A percentile compares a stretch with the other conserved stretches of the same genome.
phyloP scores from a whole-genome alignment of 2,888 invertebrate genomes.

The Bombylius discolor region DNA sequence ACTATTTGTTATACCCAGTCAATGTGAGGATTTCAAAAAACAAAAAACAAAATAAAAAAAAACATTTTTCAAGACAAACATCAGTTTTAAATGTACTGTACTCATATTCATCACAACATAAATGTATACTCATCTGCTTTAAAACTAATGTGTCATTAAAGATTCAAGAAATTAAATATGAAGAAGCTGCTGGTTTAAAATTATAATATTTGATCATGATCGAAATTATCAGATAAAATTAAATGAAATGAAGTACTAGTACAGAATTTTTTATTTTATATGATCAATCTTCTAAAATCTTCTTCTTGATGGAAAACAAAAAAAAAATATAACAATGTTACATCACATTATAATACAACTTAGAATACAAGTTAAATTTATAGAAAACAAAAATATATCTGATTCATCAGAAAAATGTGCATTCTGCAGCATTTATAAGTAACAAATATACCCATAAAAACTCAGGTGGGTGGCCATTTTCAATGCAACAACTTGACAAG shows the following conservation, averaged over 20 bases:
- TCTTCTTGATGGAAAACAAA: too few species aligned
- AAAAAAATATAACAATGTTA: too few species aligned
- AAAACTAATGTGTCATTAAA: too few species aligned
- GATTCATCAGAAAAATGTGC: too few species aligned
- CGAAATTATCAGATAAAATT: not conserved
- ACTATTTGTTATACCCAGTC: not conserved
- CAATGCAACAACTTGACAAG: slow-evolving; percentile 6
- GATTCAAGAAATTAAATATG: not conserved
- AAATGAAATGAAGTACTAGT: too few species aligned
- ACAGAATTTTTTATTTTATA: too few species aligned
- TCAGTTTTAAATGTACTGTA: not conserved
- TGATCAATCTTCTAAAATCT: too few species aligned
- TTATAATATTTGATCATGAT: not conserved
- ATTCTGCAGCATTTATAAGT: not conserved
- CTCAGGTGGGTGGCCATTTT: slow-evolving; percentile 9
- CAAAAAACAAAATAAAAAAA: not conserved
- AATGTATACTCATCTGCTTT: too few species aligned
- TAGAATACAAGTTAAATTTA: too few species aligned
- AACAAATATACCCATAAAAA: not conserved
- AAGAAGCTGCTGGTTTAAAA: not conserved
- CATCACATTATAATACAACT: too few species aligned
- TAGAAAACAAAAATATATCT: too few species aligned
- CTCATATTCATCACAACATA: too few species aligned
- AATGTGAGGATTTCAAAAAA: not conserved
- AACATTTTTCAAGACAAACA: not conserved